Conservation (phyloP, 2,113 vertebrate species). For the Phrynosoma blainvillii region DNA sequence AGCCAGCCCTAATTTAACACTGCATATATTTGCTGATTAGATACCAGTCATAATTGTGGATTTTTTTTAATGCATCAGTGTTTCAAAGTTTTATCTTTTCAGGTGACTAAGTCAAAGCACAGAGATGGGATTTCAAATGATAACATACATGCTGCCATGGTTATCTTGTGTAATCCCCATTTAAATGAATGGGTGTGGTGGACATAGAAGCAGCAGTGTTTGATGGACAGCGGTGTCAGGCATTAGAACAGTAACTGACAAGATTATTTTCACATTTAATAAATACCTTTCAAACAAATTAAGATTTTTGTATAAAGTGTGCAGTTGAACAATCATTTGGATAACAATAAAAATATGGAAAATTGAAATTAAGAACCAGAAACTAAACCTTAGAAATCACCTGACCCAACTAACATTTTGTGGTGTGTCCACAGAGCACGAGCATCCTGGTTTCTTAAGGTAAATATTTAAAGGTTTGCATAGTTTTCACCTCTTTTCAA, state of each 20-base stretch:
- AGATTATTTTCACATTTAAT: not conserved
- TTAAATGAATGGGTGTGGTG: not conserved
- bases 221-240: not conserved
- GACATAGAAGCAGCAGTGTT: not conserved
- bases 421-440: not conserved
- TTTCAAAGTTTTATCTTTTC: conserved; percentile 53
- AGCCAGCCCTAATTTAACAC: conserved; percentile 43
- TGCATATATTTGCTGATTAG: conserved; percentile 39
- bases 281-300: not conserved
- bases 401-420: not conserved
- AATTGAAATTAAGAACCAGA: not conserved
- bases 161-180: not conserved
- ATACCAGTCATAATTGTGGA: conserved; percentile 26
- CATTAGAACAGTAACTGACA: not conserved
- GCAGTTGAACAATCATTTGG: not conserved
- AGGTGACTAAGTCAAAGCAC: conserved; percentile 21
- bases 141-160: not conserved
- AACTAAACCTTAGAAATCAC: not conserved
- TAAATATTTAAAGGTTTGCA: conserved; percentile 51
- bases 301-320: not conserved
- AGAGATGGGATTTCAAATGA: conserved; percentile 22
- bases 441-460: not conserved
- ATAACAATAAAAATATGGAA: conserved; percentile 1
- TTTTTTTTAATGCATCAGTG: conserved; percentile 30
- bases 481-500: conserved; percentile 47